phyloP scores from a whole-genome alignment of 2,797 vertebrate genomes.

The Craterocephalus amniculus region DNA sequence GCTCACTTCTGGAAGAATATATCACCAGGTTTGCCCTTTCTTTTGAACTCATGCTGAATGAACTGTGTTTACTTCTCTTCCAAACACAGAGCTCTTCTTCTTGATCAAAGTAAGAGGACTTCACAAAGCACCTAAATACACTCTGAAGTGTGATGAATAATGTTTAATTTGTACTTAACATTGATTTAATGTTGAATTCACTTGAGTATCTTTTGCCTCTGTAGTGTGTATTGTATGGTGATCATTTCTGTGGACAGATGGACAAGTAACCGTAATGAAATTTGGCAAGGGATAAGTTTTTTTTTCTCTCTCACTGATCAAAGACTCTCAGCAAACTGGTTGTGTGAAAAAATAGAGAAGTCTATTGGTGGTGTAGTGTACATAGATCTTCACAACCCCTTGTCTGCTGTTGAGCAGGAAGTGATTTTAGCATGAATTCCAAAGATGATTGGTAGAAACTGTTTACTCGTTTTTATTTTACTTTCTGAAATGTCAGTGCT shows the following conservation, averaged over 20 bases:
- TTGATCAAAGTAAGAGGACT: constrained; percentile 60
- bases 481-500: constrained; percentile 80
- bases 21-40: constrained; percentile 70
- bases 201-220: constrained; percentile 84
- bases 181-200: constrained; percentile 83
- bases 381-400: constrained; percentile 81
- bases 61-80: constrained; percentile 64
- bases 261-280: constrained; percentile 75
- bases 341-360: constrained; percentile 75
- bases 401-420: constrained; percentile 72
- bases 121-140: constrained; percentile 68
- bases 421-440: constrained; percentile 87
- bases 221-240: constrained; percentile 82
- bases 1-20: constrained; percentile 64
- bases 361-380: constrained; percentile 82
- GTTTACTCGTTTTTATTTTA: constrained; percentile 80
- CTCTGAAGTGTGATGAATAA: constrained; percentile 70
- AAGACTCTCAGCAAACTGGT: constrained; percentile 74
- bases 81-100: constrained; percentile 58
- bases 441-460: constrained; percentile 88
- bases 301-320: constrained; percentile 63
- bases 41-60: constrained; percentile 77
- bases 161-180: constrained; percentile 81
- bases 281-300: constrained; percentile 63
- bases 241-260: constrained; percentile 82